phyloP scores from a whole-genome alignment of 2,113 vertebrate genomes.

The Polyodon spathula region DNA sequence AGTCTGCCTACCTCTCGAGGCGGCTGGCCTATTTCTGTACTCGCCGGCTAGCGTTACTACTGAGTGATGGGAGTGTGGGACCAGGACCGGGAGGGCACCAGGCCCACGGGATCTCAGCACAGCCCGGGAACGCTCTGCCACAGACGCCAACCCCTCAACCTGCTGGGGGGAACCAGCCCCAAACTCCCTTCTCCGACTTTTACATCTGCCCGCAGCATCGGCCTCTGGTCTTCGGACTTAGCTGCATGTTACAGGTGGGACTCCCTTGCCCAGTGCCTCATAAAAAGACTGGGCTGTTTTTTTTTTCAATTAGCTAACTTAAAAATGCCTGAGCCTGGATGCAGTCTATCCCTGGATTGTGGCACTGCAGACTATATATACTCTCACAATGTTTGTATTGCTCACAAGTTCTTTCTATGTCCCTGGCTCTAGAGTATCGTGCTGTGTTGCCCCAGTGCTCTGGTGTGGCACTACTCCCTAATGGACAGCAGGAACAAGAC shows the following conservation, averaged over 20 bases:
- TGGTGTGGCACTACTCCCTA: slow-evolving; percentile 97
- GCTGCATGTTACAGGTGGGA: slow-evolving; percentile 92
- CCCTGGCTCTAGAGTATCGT: slow-evolving; percentile 75
- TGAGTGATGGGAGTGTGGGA: slow-evolving; percentile 69
- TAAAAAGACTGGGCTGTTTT: no score
- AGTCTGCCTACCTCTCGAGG: slow-evolving; percentile 94
- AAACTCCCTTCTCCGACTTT: slow-evolving; percentile 89
- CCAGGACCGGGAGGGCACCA: slow-evolving; percentile 73
- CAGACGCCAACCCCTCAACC: slow-evolving; percentile 81
- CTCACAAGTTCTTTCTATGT: background rate
- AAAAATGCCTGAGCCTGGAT: no score
- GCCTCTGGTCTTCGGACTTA: slow-evolving; percentile 91
- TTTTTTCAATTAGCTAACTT: no score
- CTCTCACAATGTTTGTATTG: no score
- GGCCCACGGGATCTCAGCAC: slow-evolving; percentile 74
- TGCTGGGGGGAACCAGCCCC: slow-evolving; percentile 66
- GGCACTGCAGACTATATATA: no score
- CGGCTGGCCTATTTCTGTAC: slow-evolving; percentile 97
- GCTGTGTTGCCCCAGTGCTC: slow-evolving; percentile 91
- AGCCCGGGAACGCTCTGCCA: slow-evolving; percentile 76
- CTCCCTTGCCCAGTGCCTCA: no score
- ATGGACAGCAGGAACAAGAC: slow-evolving; percentile 96
- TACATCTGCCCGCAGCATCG: slow-evolving; percentile 90
- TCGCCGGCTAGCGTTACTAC: slow-evolving; percentile 86
- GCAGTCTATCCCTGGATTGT: no score